Evolutionary conservation across 2,797 vertebrate species (phyloP), one percentile per base, ranked within the genome.

Genomic region (Lagocephalus sceleratus): DNA sequence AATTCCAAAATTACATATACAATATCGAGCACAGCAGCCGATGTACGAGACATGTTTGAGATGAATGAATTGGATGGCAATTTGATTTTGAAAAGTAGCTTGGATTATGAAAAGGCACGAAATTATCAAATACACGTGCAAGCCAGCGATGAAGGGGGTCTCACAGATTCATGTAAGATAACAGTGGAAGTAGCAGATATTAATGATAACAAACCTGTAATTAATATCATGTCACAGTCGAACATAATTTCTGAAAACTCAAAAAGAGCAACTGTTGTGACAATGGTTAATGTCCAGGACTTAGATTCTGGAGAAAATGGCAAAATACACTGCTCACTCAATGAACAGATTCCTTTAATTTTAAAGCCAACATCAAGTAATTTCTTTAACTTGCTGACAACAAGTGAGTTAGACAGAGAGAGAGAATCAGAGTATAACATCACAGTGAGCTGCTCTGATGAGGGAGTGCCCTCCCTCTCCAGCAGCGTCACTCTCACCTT

Each of bases 141-240:
- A 22, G 91, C 89, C 0, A 88, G 43, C 22, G 90, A 92, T 0
- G 76, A 85, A 0, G 89, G 92, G 0, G 88, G 89, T 0, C 62
- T 89, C 20, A 35, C 67, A 0, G 51, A 81, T 0, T 80, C 91
- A 0, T 86, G 86, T 57, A 60, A 90, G 15, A 20, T 90, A 14
- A 43, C 83, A 2, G 1, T 93, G 1, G 83, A 91, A 10, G 66
- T 91, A 7, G 42, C 75, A 15, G 90, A 92, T 17, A 55, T 83
- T 1, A 94, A 95, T 1, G 92, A 94, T 47, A 92, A 93, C 6
- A 66, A 16, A 0, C 92, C 92, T 2, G 63, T 79, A 0, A 61
- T 94, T 29, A 84, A 79, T 0, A 50, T 94, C 0, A 77, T 85
- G 55, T 85, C 85, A 0, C 75, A 80, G 6, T 76, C 85, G 19